These are phyloP conservation scores for Tribolium freemani DNA, from an alignment of 2,888 invertebrate species.

Conservation along the genomic window DNA sequence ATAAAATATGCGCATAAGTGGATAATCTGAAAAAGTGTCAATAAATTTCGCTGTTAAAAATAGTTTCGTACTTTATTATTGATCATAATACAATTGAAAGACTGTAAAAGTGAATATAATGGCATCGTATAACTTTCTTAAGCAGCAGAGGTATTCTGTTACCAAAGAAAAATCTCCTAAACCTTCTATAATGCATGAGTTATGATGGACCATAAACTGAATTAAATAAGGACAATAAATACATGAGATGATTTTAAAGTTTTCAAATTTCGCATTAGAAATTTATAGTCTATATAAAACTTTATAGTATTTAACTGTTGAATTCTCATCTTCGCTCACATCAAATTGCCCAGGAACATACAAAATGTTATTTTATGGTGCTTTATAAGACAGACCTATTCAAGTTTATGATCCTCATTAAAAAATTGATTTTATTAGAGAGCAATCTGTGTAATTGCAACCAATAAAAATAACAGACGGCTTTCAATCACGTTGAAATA, in stretches of 20 bases:
- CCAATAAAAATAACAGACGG: not conserved
- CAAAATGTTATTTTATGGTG: conserved; percentile 30
- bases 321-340: conserved; percentile 12
- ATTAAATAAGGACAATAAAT: conserved; percentile 30
- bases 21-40: no score
- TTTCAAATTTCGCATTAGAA: conserved; percentile 32
- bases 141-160: not conserved
- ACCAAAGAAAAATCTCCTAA: conserved; percentile 28
- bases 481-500: no score
- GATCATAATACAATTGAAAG: no score
- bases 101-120: no score
- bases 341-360: conserved; percentile 7
- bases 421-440: not conserved
- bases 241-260: not conserved
- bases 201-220: conserved; percentile 40
- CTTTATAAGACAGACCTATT: conserved; percentile 2
- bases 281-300: conserved; percentile 36
- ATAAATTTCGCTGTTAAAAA: no score
- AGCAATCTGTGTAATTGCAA: not conserved
- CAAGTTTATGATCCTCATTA: not conserved
- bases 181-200: conserved; percentile 16
- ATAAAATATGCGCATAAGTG: no score
- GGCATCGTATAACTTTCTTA: not conserved
- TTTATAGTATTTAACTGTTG: conserved; percentile 39
- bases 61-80: no score